These are phyloP conservation scores for Ictalurus punctatus DNA, from an alignment of 2,113 vertebrate genomes.

Conservation along the genomic window DNA sequence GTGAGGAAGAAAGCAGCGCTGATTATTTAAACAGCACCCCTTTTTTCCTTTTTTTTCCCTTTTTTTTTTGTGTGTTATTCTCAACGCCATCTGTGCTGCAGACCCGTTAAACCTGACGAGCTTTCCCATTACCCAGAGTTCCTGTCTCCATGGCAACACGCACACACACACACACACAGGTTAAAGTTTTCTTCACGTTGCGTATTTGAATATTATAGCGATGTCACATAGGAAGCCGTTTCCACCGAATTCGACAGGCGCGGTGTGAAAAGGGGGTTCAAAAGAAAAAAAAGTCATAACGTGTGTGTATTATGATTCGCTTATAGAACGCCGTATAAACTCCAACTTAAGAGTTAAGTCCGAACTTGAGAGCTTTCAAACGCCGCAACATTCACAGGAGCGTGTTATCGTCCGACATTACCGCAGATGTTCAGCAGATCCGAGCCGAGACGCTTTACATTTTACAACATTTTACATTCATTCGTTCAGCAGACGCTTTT, in stretches of 20 bases:
- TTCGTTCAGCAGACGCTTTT: too few relatives aligned
- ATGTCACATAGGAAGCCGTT: not conserved
- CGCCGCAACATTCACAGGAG: too few relatives aligned
- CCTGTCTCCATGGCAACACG: conserved; percentile 39
- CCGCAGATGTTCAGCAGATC: too few relatives aligned
- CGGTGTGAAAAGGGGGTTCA: not conserved
- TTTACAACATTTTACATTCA: too few relatives aligned
- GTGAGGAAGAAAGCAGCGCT: conserved; percentile 24
- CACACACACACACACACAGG: conserved; percentile 8
- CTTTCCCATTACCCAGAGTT: conserved; percentile 25
- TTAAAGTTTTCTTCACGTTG: conserved; percentile 2
- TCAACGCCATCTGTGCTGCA: conserved; percentile 48
- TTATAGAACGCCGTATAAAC: too few relatives aligned
- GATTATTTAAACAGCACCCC: conserved; percentile 18
- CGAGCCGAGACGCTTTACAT: too few relatives aligned
- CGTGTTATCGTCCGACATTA: too few relatives aligned
- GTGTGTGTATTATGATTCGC: too few relatives aligned
- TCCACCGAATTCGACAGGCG: not conserved
- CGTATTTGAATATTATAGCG: not conserved
- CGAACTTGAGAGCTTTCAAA: too few relatives aligned
- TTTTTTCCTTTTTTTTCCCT: conserved; percentile 2
- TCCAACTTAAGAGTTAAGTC: too few relatives aligned
- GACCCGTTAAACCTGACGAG: conserved; percentile 38
- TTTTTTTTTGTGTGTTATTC: conserved; percentile 8
- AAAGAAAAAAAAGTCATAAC: too few relatives aligned